phyloP scores from a whole-genome alignment of 2,888 invertebrate species.

The Dendrolimus pini region DNA sequence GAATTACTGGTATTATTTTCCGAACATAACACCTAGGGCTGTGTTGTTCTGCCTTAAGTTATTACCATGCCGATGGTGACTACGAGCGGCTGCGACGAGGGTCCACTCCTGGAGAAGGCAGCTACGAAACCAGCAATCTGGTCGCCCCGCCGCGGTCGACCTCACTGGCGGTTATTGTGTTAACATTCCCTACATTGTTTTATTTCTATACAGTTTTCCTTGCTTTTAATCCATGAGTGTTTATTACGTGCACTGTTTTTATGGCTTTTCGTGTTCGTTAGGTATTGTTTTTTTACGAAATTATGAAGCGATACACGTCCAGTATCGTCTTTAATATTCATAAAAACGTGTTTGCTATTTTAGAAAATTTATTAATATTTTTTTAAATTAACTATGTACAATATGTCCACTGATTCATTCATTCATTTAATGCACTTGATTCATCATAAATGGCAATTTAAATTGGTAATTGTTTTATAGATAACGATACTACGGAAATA shows the following conservation, averaged over 20 bases:
- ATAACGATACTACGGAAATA: too few relatives aligned
- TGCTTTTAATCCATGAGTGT: slow-evolving; percentile 33
- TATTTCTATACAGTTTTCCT: slow-evolving; percentile 30
- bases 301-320: not conserved
- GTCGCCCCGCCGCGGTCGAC: slow-evolving; percentile 61
- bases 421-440: too few relatives aligned
- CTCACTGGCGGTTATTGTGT: slow-evolving; percentile 75
- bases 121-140: slow-evolving; percentile 42
- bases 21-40: slow-evolving; percentile 42
- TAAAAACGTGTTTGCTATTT: too few relatives aligned
- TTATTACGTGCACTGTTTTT: slow-evolving; percentile 45
- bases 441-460: too few relatives aligned
- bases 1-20: slow-evolving; percentile 57
- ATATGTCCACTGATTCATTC: too few relatives aligned
- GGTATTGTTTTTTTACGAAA: not conserved
- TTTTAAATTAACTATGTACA: too few relatives aligned
- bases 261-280: slow-evolving; percentile 39
- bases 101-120: slow-evolving; percentile 23
- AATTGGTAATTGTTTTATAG: too few relatives aligned
- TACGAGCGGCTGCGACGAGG: slow-evolving; percentile 35
- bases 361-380: too few relatives aligned
- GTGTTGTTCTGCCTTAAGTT: slow-evolving; percentile 36
- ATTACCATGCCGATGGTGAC: slow-evolving; percentile 49
- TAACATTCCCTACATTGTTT: slow-evolving; percentile 53
- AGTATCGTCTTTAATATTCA: too few relatives aligned